A percentile compares a stretch with the other conserved stretches of the same genome.
Conservation (phyloP, 1,140 invertebrate genomes). For the Anadara kagoshimensis region DNA sequence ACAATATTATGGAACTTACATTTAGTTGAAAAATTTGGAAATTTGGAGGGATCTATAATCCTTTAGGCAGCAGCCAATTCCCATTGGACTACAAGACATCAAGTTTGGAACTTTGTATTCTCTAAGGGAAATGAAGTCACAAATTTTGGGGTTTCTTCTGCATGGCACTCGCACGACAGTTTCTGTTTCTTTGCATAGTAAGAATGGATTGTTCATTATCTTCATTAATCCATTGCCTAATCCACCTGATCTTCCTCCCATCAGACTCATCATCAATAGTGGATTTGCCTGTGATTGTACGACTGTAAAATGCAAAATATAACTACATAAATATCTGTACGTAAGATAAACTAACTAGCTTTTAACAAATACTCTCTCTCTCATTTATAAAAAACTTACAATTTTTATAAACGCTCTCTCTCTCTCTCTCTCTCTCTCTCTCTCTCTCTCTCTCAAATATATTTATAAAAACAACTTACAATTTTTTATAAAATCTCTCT, state of each 20-base stretch:
- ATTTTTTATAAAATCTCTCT: no score
- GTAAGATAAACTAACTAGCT: no score
- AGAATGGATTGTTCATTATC: slow-evolving; percentile 21
- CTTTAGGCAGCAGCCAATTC: slow-evolving; percentile 42
- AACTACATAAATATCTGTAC: no score
- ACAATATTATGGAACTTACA: no score
- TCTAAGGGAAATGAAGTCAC: slow-evolving; percentile 34
- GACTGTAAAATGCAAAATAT: not conserved
- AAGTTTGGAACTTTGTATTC: slow-evolving; percentile 40
- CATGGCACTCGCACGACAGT: slow-evolving; percentile 37
- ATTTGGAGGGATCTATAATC: slow-evolving; percentile 32
- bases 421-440: no score
- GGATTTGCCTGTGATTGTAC: slow-evolving; percentile 10
- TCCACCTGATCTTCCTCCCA: not conserved
- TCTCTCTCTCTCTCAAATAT: no score
- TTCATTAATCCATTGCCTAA: slow-evolving; percentile 10
- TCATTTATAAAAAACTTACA: no score
- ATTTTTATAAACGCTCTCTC: no score
- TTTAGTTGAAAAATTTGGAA: slow-evolving; percentile 25
- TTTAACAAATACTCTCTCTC: no score
- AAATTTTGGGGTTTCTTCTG: slow-evolving; percentile 18
- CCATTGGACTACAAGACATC: slow-evolving; percentile 40
- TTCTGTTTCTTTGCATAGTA: slow-evolving; percentile 37
- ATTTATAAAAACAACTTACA: no score
- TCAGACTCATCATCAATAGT: slow-evolving; percentile 8